Evolutionary conservation across 2,888 invertebrate genomes (phyloP).

Genomic region (Scaptomyza flava): DNA sequence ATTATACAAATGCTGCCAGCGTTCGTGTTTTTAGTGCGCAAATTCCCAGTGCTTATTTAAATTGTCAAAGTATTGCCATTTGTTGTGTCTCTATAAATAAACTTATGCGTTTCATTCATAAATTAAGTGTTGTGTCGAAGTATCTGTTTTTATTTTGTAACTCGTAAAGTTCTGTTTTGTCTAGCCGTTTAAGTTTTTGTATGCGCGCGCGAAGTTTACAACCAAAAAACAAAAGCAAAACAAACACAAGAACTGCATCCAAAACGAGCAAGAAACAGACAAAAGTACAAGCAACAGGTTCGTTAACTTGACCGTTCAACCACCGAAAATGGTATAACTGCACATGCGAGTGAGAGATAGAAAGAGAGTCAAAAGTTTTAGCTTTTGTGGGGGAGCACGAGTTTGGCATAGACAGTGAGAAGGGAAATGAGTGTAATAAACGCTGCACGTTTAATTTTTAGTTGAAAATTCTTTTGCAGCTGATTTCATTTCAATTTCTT

Average conservation of each 20-base stretch:
- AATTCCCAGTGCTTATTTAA: constrained; percentile 23
- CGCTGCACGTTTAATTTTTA: constrained; percentile 13
- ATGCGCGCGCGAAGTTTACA: not conserved
- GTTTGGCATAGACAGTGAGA: not conserved
- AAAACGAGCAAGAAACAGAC: constrained; percentile 15
- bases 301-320: constrained; percentile 22
- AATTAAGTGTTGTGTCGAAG: constrained; percentile 47
- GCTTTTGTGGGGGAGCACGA: not conserved
- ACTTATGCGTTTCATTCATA: constrained; percentile 56
- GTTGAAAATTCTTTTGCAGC: constrained; percentile 20
- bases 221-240: constrained; percentile 18
- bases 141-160: constrained; percentile 33
- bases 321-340: constrained; percentile 16
- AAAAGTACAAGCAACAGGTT: constrained; percentile 24
- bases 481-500: constrained; percentile 23
- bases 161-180: constrained; percentile 4
- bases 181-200: not conserved
- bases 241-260: constrained; percentile 23
- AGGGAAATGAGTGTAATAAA: constrained; percentile 16
- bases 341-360: constrained; percentile 12
- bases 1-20: constrained; percentile 31
- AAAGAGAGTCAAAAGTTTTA: not conserved
- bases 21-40: constrained; percentile 62
- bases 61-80: constrained; percentile 8
- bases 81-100: constrained; percentile 14